Percentiles rank a stretch among this genome's conserved stretches.
Conservation (phyloP, 2,797 vertebrate genomes). For the Cossypha polioptera region DNA sequence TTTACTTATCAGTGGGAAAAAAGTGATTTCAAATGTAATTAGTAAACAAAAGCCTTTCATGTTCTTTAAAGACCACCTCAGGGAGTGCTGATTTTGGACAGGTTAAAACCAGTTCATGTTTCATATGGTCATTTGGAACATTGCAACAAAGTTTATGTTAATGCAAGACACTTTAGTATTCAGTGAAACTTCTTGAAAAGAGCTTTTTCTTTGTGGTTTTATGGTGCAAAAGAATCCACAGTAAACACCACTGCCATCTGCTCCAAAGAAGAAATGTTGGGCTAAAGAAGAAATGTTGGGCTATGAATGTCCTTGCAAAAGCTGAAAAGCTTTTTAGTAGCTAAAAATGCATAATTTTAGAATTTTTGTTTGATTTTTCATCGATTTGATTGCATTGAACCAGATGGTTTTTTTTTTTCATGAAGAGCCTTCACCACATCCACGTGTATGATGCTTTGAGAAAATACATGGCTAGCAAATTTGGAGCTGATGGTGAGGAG, state of each 20-base stretch:
- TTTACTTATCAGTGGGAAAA: neutral
- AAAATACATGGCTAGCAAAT: conserved; percentile 45
- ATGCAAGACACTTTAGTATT: neutral
- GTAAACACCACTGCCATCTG: conserved; percentile 65
- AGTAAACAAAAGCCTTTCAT: neutral
- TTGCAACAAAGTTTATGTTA: conserved; percentile 16
- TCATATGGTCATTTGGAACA: neutral
- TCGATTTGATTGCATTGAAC: conserved; percentile 56
- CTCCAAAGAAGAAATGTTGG: conserved; percentile 39
- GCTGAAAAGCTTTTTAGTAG: conserved; percentile 41
- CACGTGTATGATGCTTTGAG: neutral
- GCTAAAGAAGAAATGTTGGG: conserved; percentile 26
- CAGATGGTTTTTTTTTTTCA: conserved; percentile 25
- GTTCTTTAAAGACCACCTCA: neutral
- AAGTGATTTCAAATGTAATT: neutral
- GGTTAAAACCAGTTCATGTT: conserved; percentile 11
- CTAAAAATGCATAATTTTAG: conserved; percentile 57
- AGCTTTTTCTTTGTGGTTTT: conserved; percentile 44
- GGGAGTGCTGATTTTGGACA: conserved; percentile 5
- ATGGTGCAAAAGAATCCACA: neutral
- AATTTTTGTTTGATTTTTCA: conserved; percentile 51
- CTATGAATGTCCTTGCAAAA: conserved; percentile 24
- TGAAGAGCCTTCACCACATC: conserved; percentile 18
- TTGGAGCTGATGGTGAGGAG: neutral
- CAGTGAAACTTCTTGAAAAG: conserved; percentile 19